Conservation (phyloP, 2,113 vertebrate species). For the Alaudala cheleensis region DNA sequence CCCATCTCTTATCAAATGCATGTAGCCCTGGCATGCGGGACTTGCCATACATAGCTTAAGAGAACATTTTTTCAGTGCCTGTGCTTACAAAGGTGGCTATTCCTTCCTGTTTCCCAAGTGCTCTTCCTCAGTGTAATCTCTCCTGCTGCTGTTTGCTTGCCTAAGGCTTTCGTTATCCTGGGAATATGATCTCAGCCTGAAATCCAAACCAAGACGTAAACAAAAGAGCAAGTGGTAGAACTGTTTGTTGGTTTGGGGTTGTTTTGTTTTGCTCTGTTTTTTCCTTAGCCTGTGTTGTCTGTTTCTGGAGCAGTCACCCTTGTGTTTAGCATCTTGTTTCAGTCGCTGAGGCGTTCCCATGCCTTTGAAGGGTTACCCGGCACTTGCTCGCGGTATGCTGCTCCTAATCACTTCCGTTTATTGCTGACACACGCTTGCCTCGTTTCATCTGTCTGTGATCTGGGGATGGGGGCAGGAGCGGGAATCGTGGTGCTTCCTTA, state of each 20-base stretch:
- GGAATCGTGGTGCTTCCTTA: background rate
- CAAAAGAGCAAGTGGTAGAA: background rate
- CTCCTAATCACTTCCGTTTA: background rate
- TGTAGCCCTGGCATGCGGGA: background rate
- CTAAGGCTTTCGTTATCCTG: background rate
- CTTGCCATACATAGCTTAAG: background rate
- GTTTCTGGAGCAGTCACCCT: background rate
- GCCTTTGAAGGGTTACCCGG: background rate
- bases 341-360: background rate
- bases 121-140: background rate
- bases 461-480: background rate
- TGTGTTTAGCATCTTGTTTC: background rate
- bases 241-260: background rate
- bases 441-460: background rate
- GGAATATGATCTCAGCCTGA: background rate
- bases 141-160: background rate
- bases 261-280: background rate
- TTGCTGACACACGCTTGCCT: background rate
- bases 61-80: background rate
- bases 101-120: background rate
- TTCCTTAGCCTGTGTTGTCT: background rate
- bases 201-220: background rate
- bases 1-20: fast-evolving
- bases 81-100: background rate
- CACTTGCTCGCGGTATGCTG: background rate